Percentiles rank a stretch among this genome's conserved stretches.
phyloP scores from a whole-genome alignment of 2,888 invertebrate genomes.

The Mythimna loreyi region DNA sequence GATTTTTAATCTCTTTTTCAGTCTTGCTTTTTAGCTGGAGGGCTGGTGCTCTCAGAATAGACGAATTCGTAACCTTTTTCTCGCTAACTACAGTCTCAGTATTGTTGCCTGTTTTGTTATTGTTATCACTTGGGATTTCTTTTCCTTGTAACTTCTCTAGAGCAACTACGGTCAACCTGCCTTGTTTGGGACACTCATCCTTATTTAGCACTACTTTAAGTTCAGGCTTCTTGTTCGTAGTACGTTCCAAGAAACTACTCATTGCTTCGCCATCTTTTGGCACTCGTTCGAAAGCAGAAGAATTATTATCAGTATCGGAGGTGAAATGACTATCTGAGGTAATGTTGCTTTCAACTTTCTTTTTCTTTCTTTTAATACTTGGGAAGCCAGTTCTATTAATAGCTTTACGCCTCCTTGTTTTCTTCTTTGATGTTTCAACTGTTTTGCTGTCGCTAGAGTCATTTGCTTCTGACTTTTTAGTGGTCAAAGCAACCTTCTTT shows the following conservation, averaged over 20 bases:
- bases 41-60: slow-evolving; percentile 86
- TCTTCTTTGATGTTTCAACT: slow-evolving; percentile 80
- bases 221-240: slow-evolving; percentile 85
- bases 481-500: slow-evolving; percentile 74
- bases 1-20: slow-evolving; percentile 84
- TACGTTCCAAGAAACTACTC: slow-evolving; percentile 92
- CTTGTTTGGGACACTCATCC: slow-evolving; percentile 89
- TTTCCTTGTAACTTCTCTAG: slow-evolving; percentile 91
- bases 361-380: slow-evolving; percentile 95
- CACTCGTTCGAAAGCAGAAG: slow-evolving; percentile 92
- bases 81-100: slow-evolving; percentile 67
- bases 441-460: slow-evolving; percentile 76
- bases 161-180: slow-evolving; percentile 91
- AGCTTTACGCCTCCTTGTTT: slow-evolving; percentile 93
- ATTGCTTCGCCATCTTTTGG: slow-evolving; percentile 93
- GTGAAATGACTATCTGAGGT: slow-evolving; percentile 82
- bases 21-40: slow-evolving; percentile 83
- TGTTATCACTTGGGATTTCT: slow-evolving; percentile 74
- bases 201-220: slow-evolving; percentile 88
- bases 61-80: slow-evolving; percentile 77
- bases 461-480: slow-evolving; percentile 76
- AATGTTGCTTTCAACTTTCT: slow-evolving; percentile 88
- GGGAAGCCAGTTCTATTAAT: slow-evolving; percentile 97
- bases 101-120: slow-evolving; percentile 68
- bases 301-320: slow-evolving; percentile 85